Evolutionary conservation across 2,797 vertebrate genomes (phyloP), one percentile per base, ranked within the genome.

Genomic region (Tenualosa ilisha): DNA sequence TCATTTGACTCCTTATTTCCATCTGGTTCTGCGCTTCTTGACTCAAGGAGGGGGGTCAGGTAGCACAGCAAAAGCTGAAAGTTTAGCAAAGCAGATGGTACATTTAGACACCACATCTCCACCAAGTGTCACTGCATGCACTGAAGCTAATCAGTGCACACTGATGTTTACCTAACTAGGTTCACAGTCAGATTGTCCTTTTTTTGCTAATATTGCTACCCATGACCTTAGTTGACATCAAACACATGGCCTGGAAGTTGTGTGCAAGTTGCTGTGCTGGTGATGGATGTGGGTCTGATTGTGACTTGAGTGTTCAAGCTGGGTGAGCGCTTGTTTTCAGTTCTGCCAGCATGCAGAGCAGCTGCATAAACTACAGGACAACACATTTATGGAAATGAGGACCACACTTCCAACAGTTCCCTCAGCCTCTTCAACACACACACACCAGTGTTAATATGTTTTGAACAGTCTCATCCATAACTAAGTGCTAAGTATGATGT

Each of bases 1-100:
- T 79, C 17, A 46, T 79, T 79, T 79, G 72, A 20, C 40, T 79
- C 72, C 72, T 79, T 79, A 79, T 79, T 79, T 79, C 40, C 72
- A 46, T 79, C 72, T 79, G 37, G 3, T 7, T 20, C 6, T 79
- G 72, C 1, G 13, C 72, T 17, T 46, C 72, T 40, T 79, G 72
- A 37, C 37, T 75, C 15, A 46, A 37, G 72, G 40, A 46, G 15
- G 13, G 68, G 15, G 68, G 7, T 49, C 46, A 5, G 46, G 1
- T 49, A 8, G 4, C 65, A 72, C 31, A 40, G 0, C 63, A 68
- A 68, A 68, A 12, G 1, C 8, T 31, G 13, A 9, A 15, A 72
- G 13, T 17, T 37, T 72, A 3, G 0, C 26, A 72, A 31, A 75
- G 31, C 26, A 37, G 15, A 72, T 72, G 37, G 37, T 2, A 43